Evolutionary conservation across 2,797 vertebrate genomes (phyloP), one percentile per base, ranked within the genome.

Genomic region (Perodicticus potto): DNA sequence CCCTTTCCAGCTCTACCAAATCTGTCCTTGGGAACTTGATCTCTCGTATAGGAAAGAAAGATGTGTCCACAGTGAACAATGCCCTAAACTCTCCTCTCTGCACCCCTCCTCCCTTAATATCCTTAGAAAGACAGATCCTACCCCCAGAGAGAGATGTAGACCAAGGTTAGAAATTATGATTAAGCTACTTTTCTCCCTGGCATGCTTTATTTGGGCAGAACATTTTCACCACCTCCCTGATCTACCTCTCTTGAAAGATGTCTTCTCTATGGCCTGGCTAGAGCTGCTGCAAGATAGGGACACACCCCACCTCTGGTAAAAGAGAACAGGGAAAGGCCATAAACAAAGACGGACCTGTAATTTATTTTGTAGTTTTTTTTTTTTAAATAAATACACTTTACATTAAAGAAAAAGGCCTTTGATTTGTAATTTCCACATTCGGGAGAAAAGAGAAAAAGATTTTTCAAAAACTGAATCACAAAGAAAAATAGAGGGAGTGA

Each of bases 331-430:
- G 89, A 92, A 97, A 91, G 97, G 97, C 96, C 97, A 97, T 82
- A 95, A 95, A 98, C 96, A 97, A 63, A 98, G 96, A 98, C 95
- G 97, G 96, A 97, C 89, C 98, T 98, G 98, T 86, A 98, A 98
- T 98, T 98, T 95, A 97, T 98, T 99, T 97, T 97, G 97, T 97
- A 77, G 40, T 45, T 92, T 97, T 95, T 97, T 98, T 97, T 98
- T 98, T 98, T 99, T 98, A 99, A 99, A 99, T 99, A 99, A 99
- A 99, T 99, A 99, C 98, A 98, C 98, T 99, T 99, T 98, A 99
- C 98, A 99, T 99, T 98, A 99, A 99, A 98, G 98, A 99, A 99
- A 99, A 98, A 98, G 98, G 98, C 98, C 98, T 99, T 98, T 98
- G 96, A 98, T 98, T 98, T 98, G 98, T 98, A 98, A 96, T 98